Evolutionary conservation across 2,113 vertebrate species (phyloP).

Genomic region (Apeltes quadracus): DNA sequence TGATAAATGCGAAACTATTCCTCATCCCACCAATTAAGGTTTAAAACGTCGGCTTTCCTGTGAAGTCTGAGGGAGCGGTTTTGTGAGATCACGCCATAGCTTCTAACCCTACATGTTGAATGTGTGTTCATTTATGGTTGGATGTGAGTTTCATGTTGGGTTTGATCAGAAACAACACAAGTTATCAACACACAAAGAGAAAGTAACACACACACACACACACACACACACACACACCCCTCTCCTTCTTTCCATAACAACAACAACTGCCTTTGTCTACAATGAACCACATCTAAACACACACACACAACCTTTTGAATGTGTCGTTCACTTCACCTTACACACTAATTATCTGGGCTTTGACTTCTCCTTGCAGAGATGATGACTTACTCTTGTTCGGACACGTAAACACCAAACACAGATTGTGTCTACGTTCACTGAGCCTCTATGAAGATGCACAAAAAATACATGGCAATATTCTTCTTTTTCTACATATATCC

Average conservation of each 20-base stretch:
- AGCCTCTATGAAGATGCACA: neutral
- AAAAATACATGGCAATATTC: neutral
- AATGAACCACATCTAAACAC: conserved; percentile 7
- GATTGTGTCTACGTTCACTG: neutral
- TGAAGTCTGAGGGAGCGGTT: neutral
- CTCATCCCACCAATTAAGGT: neutral
- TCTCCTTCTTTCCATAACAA: conserved; percentile 61
- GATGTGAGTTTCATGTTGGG: conserved; percentile 23
- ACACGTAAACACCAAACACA: conserved; percentile 14
- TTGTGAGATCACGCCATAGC: neutral
- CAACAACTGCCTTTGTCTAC: conserved; percentile 34
- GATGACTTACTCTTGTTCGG: conserved; percentile 12
- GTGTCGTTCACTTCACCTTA: conserved; percentile 29
- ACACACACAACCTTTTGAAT: conserved; percentile 8
- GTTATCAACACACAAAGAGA: conserved; percentile 64
- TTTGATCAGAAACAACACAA: conserved; percentile 61
- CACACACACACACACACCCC: conserved; percentile 19
- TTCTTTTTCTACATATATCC: neutral
- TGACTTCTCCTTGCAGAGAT: conserved; percentile 16
- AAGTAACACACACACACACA: conserved; percentile 16
- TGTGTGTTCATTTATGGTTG: neutral
- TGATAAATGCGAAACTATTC: neutral
- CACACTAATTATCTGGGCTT: conserved; percentile 14
- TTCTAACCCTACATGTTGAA: neutral
- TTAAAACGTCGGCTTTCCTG: neutral